These are phyloP conservation scores for Nycticorax nycticorax DNA, from an alignment of 2,113 vertebrate species.

Conservation along the genomic window DNA sequence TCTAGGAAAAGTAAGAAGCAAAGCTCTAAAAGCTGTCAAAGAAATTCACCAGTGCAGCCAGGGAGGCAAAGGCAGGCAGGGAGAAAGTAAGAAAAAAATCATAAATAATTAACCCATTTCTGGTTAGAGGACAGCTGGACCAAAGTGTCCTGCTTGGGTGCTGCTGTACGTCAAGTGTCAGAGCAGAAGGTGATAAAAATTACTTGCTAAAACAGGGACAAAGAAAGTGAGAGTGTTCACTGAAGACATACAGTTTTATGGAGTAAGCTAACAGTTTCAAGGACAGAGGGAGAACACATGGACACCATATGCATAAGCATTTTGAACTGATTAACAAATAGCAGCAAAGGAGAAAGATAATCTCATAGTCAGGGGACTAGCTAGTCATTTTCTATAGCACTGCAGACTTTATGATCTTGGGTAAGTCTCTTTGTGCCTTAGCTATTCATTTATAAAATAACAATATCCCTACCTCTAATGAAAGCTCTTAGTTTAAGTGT, in stretches of 20 bases:
- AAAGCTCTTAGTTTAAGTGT: neutral
- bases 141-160: neutral
- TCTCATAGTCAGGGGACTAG: neutral
- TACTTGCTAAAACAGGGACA: neutral
- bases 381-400: neutral
- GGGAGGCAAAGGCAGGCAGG: neutral
- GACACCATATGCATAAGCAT: neutral
- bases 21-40: neutral
- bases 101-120: neutral
- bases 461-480: neutral
- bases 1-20: neutral
- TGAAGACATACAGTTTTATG: neutral
- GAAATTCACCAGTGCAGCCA: neutral
- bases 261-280: neutral
- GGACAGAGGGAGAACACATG: constrained; percentile 2
- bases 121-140: neutral
- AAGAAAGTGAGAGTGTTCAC: neutral
- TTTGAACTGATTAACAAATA: constrained; percentile 31
- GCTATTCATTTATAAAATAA: neutral
- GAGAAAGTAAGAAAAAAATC: neutral
- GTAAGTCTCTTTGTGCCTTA: neutral
- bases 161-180: neutral
- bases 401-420: neutral
- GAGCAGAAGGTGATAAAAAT: neutral
- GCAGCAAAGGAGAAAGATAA: constrained; percentile 22